Evolutionary conservation across 2,113 vertebrate species (phyloP).

Genomic region (Cheirogaleus medius): DNA sequence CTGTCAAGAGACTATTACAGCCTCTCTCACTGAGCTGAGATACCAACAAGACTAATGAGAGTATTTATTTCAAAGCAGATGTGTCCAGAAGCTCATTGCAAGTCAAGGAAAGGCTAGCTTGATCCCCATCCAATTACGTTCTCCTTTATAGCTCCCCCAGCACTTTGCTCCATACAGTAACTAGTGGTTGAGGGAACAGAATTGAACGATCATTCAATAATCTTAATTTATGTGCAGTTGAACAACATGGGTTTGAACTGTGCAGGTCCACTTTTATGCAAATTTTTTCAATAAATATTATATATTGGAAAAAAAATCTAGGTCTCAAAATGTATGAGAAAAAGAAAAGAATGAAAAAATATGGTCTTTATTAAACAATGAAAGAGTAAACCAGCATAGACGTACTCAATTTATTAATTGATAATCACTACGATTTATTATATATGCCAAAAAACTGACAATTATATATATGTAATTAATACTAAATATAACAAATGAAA

Average conservation of each 20-base stretch:
- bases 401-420: background rate
- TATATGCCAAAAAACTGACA: background rate
- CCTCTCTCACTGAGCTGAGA: constrained; percentile 24
- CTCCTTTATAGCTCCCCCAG: background rate
- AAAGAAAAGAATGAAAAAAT: background rate
- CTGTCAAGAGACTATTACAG: constrained; percentile 37
- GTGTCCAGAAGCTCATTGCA: constrained; percentile 58
- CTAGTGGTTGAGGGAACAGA: background rate
- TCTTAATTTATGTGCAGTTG: background rate
- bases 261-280: too few relatives aligned
- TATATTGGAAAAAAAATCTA: background rate
- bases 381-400: constrained; percentile 3
- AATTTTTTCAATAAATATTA: background rate
- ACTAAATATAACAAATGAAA: constrained; percentile 22
- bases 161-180: background rate
- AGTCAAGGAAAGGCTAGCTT: constrained; percentile 61
- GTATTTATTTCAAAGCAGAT: constrained; percentile 59
- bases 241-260: background rate
- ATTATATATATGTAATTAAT: background rate
- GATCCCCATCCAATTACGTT: constrained; percentile 16
- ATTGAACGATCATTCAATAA: background rate
- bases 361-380: background rate
- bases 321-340: constrained; percentile 23
- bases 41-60: constrained; percentile 45
- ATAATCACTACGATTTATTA: constrained; percentile 7